phyloP scores from a whole-genome alignment of 2,888 invertebrate species.

The Heliconius ethilla region DNA sequence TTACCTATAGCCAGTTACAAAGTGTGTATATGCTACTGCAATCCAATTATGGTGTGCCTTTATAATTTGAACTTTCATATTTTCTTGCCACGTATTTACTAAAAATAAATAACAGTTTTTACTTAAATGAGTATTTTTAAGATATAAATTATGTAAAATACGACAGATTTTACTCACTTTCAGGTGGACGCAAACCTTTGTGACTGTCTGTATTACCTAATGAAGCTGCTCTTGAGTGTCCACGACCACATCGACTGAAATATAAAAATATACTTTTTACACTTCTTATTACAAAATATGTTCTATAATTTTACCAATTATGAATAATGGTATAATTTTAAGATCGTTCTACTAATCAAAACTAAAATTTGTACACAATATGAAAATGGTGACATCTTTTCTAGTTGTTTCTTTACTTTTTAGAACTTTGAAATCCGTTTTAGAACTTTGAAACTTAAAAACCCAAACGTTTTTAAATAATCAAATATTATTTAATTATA shows the following conservation, averaged over 20 bases:
- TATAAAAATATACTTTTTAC: neutral
- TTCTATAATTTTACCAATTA: neutral
- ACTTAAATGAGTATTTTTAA: neutral
- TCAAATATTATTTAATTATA: neutral
- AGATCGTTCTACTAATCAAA: no score
- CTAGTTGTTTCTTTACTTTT: no score
- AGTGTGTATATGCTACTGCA: conserved; percentile 97
- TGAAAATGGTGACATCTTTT: no score
- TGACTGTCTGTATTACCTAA: conserved; percentile 82
- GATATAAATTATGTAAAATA: conserved; percentile 15
- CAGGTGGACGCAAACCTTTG: conserved; percentile 72
- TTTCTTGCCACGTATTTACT: conserved; percentile 91
- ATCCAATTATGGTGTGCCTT: conserved; percentile 99
- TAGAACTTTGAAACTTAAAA: no score
- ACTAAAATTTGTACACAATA: no score
- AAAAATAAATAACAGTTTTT: conserved; percentile 54
- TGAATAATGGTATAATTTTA: neutral
- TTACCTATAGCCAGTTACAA: conserved; percentile 95
- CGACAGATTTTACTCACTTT: conserved; percentile 60
- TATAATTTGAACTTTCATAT: conserved; percentile 93
- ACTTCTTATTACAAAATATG: neutral
- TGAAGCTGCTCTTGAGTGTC: conserved; percentile 92
- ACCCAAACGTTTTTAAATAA: neutral
- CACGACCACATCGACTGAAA: conserved; percentile 74
- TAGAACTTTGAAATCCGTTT: no score